These are phyloP conservation scores for Prunella himalayana DNA, from an alignment of 2,113 vertebrate genomes.

Conservation along the genomic window DNA sequence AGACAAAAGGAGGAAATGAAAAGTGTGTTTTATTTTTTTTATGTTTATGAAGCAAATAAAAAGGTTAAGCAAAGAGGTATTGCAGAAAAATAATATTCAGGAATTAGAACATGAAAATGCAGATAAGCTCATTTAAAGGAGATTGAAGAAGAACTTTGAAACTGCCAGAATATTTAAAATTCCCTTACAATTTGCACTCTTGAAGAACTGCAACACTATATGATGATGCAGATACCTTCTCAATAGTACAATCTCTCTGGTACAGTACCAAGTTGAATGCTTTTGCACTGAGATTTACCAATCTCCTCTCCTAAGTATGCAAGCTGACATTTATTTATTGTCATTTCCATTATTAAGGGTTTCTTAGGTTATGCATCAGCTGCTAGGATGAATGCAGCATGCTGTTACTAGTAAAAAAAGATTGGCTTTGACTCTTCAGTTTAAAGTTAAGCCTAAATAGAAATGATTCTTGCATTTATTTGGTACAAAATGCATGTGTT, in stretches of 20 bases:
- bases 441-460: background rate
- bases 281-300: background rate
- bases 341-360: background rate
- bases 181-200: background rate
- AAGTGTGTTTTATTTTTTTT: background rate
- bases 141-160: background rate
- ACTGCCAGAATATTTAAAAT: background rate
- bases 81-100: background rate
- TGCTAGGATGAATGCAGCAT: background rate
- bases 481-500: background rate
- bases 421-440: background rate
- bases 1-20: background rate
- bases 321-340: background rate
- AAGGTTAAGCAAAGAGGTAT: background rate
- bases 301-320: background rate
- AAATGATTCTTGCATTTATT: background rate
- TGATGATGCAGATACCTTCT: background rate
- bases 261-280: background rate
- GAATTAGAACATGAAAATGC: background rate
- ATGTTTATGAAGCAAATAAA: background rate
- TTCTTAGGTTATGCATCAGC: background rate
- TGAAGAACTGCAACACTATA: background rate
- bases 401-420: background rate
- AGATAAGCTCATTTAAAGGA: background rate
- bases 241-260: background rate